Percentiles rank a stretch among this genome's conserved stretches.
Conservation (phyloP, 2,888 invertebrate species). For the Theodoxus fluviatilis region DNA sequence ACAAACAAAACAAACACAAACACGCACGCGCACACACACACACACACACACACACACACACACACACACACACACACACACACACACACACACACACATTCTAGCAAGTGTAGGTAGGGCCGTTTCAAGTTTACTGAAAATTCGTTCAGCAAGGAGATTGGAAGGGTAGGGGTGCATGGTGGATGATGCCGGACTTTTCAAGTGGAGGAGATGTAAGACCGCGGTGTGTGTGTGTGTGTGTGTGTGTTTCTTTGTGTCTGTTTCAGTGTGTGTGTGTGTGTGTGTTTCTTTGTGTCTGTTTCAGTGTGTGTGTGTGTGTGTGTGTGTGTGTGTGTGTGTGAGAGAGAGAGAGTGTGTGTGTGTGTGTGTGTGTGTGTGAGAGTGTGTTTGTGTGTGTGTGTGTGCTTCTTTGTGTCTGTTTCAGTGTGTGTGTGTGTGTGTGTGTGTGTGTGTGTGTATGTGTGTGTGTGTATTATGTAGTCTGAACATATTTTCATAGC, state of each 20-base stretch:
- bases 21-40: constrained; percentile 11
- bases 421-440: constrained; percentile 6
- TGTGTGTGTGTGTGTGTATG: constrained; percentile 3
- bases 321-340: constrained; percentile 5
- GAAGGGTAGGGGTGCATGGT: neutral
- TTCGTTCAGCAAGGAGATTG: too few relatives aligned
- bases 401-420: constrained; percentile 2
- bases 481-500: too few relatives aligned
- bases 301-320: constrained; percentile 14
- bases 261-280: constrained; percentile 11
- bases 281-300: constrained; percentile 16
- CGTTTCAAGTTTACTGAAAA: too few relatives aligned
- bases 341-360: neutral
- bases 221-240: constrained; percentile 11
- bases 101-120: neutral
- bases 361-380: constrained; percentile 11
- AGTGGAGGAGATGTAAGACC: neutral
- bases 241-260: constrained; percentile 5
- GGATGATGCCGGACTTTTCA: neutral
- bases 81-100: neutral
- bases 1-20: constrained; percentile 11
- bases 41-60: constrained; percentile 14
- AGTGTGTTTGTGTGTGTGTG: neutral
- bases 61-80: constrained; percentile 2
- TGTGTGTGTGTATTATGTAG: neutral